phyloP scores from a whole-genome alignment of 2,113 vertebrate genomes.

The Takifugu bimaculatus region DNA sequence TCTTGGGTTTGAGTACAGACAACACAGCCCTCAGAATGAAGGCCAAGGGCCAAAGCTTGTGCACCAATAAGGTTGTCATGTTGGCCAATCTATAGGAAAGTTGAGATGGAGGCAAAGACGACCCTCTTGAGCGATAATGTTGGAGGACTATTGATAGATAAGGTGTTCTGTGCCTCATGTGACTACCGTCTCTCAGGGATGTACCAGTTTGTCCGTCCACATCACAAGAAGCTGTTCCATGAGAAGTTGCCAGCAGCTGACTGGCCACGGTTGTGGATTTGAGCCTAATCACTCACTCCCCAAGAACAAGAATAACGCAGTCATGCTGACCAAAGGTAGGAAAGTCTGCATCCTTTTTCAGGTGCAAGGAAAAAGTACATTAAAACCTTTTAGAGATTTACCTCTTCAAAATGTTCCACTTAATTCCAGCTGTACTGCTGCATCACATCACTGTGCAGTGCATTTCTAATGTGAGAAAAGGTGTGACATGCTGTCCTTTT shows the following conservation, averaged over 20 bases:
- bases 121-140: neutral
- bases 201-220: slow-evolving; percentile 90
- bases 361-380: neutral
- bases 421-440: too few relatives aligned
- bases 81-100: too few relatives aligned
- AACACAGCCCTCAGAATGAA: neutral
- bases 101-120: neutral
- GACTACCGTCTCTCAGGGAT: slow-evolving; percentile 72
- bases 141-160: neutral
- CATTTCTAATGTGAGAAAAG: neutral
- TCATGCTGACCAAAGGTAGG: slow-evolving; percentile 46
- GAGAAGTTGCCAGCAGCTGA: slow-evolving; percentile 76
- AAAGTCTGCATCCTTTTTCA: neutral
- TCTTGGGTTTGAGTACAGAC: neutral
- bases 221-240: slow-evolving; percentile 88
- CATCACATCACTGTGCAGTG: too few relatives aligned
- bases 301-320: slow-evolving; percentile 50
- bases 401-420: too few relatives aligned
- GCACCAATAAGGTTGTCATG: too few relatives aligned
- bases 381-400: too few relatives aligned
- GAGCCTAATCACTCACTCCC: slow-evolving; percentile 76
- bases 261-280: slow-evolving; percentile 80
- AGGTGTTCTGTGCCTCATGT: neutral
- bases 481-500: neutral
- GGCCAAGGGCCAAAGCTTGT: neutral